phyloP scores from a whole-genome alignment of 2,888 invertebrate species.

The Empis livida region DNA sequence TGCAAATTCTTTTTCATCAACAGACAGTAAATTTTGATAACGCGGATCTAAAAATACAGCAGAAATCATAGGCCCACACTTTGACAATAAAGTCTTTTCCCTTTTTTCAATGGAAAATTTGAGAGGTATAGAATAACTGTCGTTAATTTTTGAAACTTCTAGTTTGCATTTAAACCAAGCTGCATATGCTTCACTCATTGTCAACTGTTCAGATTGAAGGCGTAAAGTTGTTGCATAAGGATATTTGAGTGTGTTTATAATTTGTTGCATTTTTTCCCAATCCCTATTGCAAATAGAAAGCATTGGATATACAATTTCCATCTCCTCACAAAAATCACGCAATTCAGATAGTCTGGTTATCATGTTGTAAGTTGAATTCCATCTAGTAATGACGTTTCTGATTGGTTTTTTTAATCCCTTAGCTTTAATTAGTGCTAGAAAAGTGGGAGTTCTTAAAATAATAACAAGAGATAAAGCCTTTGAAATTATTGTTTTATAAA shows the following conservation, averaged over 20 bases:
- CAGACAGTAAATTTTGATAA: not conserved
- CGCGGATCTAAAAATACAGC: conserved; percentile 1
- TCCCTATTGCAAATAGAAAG: not conserved
- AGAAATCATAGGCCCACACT: not conserved
- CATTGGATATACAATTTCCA: not conserved
- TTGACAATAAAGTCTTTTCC: not conserved
- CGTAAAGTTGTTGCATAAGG: not conserved
- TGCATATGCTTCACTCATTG: not conserved
- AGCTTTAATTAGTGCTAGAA: conserved; percentile 1
- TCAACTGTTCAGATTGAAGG: not conserved
- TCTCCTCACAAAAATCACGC: not conserved
- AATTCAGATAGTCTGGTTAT: not conserved
- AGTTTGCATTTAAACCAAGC: conserved; percentile 1
- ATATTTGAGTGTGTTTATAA: conserved; percentile 1
- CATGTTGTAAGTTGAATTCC: conserved; percentile 1
- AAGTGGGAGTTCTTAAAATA: not conserved
- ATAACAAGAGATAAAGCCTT: not conserved
- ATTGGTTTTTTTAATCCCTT: conserved; percentile 1
- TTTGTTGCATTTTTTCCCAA: not conserved
- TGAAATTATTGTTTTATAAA: not conserved
- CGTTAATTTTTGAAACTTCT: not conserved
- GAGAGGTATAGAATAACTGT: not conserved
- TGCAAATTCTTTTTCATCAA: conserved; percentile 1
- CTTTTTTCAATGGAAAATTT: not conserved
- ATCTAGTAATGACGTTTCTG: not conserved